These are phyloP conservation scores for Epirrita christyi DNA, from an alignment of 2,888 invertebrate species.

Conservation along the genomic window DNA sequence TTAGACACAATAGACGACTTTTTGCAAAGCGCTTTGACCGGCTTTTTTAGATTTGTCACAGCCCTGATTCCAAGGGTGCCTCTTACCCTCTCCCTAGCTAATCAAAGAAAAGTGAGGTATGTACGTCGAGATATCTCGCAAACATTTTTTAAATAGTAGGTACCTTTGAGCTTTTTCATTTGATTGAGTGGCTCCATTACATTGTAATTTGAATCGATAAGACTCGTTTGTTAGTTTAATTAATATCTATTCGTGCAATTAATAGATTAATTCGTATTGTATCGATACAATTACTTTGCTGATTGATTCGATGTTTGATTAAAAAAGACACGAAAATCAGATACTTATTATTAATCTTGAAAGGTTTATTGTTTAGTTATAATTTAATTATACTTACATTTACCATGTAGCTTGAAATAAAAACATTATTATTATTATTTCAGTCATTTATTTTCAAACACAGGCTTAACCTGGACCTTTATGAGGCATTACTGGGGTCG, in stretches of 20 bases:
- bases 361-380: no score
- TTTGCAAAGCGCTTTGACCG: neutral
- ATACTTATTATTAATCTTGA: no score
- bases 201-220: slow-evolving; percentile 34
- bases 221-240: slow-evolving; percentile 19
- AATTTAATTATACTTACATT: no score
- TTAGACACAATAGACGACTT: no score
- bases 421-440: no score
- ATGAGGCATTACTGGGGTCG: no score
- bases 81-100: slow-evolving; percentile 53
- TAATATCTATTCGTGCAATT: slow-evolving; percentile 13
- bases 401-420: no score
- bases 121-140: slow-evolving; percentile 28
- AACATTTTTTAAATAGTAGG: slow-evolving; percentile 38
- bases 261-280: neutral
- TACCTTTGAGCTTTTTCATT: slow-evolving; percentile 41
- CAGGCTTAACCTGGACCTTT: no score
- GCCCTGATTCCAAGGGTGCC: slow-evolving; percentile 34
- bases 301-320: neutral
- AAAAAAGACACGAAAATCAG: neutral
- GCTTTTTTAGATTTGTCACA: slow-evolving; percentile 5
- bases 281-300: neutral
- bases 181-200: slow-evolving; percentile 43
- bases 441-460: no score
- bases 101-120: slow-evolving; percentile 63